phyloP scores from a whole-genome alignment of 2,888 invertebrate genomes.

The Orthosia cruda region DNA sequence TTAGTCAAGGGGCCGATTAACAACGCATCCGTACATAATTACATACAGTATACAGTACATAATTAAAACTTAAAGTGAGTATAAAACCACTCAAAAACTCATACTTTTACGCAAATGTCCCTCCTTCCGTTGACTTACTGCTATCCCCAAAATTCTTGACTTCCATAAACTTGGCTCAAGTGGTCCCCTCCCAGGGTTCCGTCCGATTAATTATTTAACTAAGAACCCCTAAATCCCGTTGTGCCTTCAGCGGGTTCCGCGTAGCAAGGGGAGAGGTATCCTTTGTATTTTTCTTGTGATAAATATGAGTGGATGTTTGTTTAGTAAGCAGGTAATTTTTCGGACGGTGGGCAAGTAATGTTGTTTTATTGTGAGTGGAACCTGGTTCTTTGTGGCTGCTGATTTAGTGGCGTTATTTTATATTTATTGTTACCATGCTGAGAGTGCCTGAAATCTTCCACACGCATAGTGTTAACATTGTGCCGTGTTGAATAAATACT shows the following conservation, averaged over 20 bases:
- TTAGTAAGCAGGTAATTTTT: constrained; percentile 24
- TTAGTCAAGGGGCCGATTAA: not conserved
- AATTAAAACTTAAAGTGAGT: not conserved
- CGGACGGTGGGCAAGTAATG: constrained; percentile 14
- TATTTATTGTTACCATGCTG: not conserved
- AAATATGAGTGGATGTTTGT: constrained; percentile 47
- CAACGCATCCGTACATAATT: not conserved
- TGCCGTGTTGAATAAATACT: no score
- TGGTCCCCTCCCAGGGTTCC: constrained; percentile 40
- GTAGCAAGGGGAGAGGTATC: constrained; percentile 13
- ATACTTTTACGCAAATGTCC: not conserved
- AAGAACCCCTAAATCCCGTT: constrained; percentile 56
- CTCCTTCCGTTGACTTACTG: constrained; percentile 18
- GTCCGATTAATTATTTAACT: constrained; percentile 67
- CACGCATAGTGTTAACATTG: no score
- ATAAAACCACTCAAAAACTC: not conserved
- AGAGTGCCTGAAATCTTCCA: not conserved
- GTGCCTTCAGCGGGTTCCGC: constrained; percentile 40
- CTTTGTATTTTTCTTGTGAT: constrained; percentile 57
- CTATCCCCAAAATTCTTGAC: constrained; percentile 32
- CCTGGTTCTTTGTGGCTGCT: constrained; percentile 12
- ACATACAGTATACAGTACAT: no score
- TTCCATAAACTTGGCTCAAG: constrained; percentile 53
- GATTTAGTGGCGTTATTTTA: not conserved
- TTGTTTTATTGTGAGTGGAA: constrained; percentile 21